Evolutionary conservation across 2,797 vertebrate genomes (phyloP).

Genomic region (Poeciliopsis turneri): DNA sequence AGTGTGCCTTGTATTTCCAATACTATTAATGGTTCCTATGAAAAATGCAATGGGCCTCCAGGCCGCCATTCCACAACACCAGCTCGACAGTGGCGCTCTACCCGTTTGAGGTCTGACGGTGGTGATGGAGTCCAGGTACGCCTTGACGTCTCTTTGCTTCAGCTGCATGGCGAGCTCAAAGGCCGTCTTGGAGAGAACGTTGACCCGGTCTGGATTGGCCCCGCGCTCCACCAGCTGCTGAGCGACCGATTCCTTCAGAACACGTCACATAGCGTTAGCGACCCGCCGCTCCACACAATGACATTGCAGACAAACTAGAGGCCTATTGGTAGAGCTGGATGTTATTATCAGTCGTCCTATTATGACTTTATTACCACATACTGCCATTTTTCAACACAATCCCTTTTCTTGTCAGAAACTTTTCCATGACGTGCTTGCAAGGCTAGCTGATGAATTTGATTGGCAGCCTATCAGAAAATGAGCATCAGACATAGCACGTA

Average conservation of each 20-base stretch:
- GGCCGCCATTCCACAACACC: not conserved
- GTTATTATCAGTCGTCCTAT: too few relatives aligned
- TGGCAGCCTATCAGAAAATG: too few relatives aligned
- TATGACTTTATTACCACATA: too few relatives aligned
- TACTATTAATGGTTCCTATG: too few relatives aligned
- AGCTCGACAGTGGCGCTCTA: not conserved
- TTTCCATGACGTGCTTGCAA: too few relatives aligned
- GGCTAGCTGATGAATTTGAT: too few relatives aligned
- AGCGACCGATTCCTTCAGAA: conserved; percentile 80
- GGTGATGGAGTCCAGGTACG: conserved; percentile 91
- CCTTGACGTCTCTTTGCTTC: conserved; percentile 89
- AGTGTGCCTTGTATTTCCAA: too few relatives aligned
- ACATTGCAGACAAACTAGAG: not conserved
- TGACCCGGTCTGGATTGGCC: conserved; percentile 90
- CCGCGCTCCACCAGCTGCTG: conserved; percentile 93
- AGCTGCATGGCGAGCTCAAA: conserved; percentile 92
- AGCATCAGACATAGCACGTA: too few relatives aligned
- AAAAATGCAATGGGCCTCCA: not conserved
- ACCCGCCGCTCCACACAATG: not conserved
- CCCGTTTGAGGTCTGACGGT: conserved; percentile 73
- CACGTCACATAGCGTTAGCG: conserved; percentile 10
- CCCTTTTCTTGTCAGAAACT: too few relatives aligned
- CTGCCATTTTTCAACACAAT: too few relatives aligned
- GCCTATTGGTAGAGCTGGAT: too few relatives aligned
- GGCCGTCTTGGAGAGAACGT: conserved; percentile 90